phyloP scores from a whole-genome alignment of 2,797 vertebrate genomes.

The Melopsittacus undulatus region DNA sequence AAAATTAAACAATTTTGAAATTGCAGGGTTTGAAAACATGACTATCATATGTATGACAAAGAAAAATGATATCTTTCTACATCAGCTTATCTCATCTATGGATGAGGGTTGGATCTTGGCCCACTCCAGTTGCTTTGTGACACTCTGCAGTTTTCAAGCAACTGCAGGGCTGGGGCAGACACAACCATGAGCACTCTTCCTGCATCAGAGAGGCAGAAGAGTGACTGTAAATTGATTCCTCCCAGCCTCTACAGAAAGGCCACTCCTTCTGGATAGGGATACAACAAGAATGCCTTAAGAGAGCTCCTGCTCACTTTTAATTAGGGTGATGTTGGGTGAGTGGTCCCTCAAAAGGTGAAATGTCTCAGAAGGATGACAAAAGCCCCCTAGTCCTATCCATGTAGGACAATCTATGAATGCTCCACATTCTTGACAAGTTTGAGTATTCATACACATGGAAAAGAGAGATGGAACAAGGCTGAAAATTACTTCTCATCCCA shows the following conservation, averaged over 20 bases:
- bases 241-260: neutral
- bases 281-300: neutral
- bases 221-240: neutral
- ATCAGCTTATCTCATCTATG: neutral
- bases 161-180: neutral
- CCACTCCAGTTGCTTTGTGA: neutral
- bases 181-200: neutral
- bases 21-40: slow-evolving; percentile 46
- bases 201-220: neutral
- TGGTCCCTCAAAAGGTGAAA: neutral
- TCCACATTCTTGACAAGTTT: neutral
- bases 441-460: neutral
- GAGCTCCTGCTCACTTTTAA: neutral
- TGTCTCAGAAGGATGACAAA: neutral
- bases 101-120: neutral
- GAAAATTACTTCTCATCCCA: neutral
- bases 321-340: neutral
- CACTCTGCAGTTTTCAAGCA: neutral
- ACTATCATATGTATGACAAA: neutral
- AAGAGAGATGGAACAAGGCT: neutral
- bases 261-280: neutral
- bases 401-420: neutral
- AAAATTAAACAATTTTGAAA: slow-evolving; percentile 60
- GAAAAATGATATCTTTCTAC: neutral
- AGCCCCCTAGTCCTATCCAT: neutral